phyloP scores from a whole-genome alignment of 2,888 invertebrate genomes.

The Eupsilia transversa region DNA sequence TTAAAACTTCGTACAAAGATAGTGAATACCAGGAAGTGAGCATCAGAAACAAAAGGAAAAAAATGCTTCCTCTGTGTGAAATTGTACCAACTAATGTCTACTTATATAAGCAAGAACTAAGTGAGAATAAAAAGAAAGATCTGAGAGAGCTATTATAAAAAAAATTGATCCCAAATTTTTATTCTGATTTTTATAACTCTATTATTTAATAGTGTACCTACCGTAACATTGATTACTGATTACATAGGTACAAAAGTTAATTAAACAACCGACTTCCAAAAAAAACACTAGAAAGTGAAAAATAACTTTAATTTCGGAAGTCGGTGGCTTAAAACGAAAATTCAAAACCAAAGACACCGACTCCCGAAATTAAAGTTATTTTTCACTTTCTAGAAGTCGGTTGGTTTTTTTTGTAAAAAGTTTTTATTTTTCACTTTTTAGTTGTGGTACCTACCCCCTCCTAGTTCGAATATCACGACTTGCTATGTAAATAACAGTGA shows the following conservation, averaged over 20 bases:
- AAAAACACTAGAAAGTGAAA: too few relatives aligned
- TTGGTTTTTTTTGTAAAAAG: too few relatives aligned
- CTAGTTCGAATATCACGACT: too few relatives aligned
- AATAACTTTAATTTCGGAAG: too few relatives aligned
- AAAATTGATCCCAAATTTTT: conserved; percentile 26
- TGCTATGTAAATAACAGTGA: too few relatives aligned
- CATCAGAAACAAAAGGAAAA: background rate
- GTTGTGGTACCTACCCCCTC: too few relatives aligned
- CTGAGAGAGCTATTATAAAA: conserved; percentile 31
- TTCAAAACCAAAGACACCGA: too few relatives aligned
- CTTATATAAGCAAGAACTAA: conserved; percentile 21
- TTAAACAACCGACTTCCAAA: too few relatives aligned
- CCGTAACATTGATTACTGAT: conserved; percentile 1
- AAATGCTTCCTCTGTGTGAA: conserved; percentile 1
- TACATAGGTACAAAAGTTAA: background rate
- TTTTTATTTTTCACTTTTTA: too few relatives aligned
- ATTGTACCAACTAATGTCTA: conserved; percentile 9
- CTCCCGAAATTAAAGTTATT: too few relatives aligned
- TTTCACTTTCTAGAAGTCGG: too few relatives aligned
- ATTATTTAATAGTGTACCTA: conserved; percentile 16
- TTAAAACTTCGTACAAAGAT: conserved; percentile 1
- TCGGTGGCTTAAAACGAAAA: too few relatives aligned
- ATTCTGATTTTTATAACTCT: conserved; percentile 11
- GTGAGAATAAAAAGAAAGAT: conserved; percentile 44
- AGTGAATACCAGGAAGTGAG: conserved; percentile 3